phyloP scores from a whole-genome alignment of 1,140 invertebrate species.

The Helicorthomorpha holstii region DNA sequence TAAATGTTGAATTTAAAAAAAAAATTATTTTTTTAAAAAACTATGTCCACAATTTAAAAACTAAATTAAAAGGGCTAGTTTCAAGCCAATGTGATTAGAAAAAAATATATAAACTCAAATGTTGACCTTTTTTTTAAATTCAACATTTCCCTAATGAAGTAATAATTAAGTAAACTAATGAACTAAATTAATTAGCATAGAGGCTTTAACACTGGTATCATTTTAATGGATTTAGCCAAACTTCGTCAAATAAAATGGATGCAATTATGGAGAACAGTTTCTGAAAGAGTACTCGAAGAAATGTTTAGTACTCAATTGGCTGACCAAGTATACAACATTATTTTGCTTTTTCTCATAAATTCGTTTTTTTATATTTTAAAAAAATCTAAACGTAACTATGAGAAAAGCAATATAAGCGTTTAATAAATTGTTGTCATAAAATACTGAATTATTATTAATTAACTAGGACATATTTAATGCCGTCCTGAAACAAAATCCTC shows the following conservation, averaged over 20 bases:
- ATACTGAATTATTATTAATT: conserved; percentile 8
- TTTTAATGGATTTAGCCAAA: conserved; percentile 56
- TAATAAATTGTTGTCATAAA: neutral
- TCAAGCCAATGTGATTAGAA: too few species aligned
- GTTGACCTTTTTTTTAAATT: too few species aligned
- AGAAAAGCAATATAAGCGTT: too few species aligned
- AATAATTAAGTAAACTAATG: too few species aligned
- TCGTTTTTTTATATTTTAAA: too few species aligned
- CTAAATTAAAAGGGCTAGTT: neutral
- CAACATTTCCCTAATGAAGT: too few species aligned
- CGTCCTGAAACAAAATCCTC: conserved; percentile 59
- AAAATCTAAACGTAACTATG: too few species aligned
- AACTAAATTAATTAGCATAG: too few species aligned
- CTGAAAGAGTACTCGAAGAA: conserved; percentile 49
- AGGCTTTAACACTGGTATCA: conserved; percentile 74
- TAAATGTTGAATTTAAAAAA: neutral
- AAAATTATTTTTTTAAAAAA: neutral
- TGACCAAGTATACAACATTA: conserved; percentile 41
- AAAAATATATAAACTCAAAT: too few species aligned
- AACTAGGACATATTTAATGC: conserved; percentile 71
- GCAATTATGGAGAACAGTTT: conserved; percentile 52
- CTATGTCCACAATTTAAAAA: neutral
- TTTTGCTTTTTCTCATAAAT: too few species aligned
- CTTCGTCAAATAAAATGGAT: conserved; percentile 54
- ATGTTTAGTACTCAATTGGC: conserved; percentile 61